Conservation (phyloP, 2,888 invertebrate genomes). For the Drosophila macrospina region DNA sequence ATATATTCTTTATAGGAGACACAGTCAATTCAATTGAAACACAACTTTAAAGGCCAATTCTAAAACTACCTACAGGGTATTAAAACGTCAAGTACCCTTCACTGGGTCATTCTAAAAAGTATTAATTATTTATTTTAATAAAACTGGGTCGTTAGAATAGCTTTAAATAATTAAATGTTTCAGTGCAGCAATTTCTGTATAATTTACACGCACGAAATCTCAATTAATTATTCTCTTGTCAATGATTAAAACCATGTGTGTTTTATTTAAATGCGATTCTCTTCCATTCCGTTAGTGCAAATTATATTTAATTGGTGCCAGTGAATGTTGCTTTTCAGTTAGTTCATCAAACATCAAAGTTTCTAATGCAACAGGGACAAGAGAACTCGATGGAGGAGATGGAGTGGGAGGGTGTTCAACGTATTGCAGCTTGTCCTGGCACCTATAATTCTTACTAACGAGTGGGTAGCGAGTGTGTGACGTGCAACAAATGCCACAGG, state of each 20-base stretch:
- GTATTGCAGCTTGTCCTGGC: too few species aligned
- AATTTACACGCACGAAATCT: constrained; percentile 12
- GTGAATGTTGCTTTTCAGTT: constrained; percentile 7
- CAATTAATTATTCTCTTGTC: constrained; percentile 10
- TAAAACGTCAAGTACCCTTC: not conserved
- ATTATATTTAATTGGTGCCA: not conserved
- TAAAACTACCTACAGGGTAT: not conserved
- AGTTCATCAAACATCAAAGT: constrained; percentile 53
- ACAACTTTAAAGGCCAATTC: too few species aligned
- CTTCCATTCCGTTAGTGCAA: not conserved
- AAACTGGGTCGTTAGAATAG: not conserved
- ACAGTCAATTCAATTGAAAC: too few species aligned
- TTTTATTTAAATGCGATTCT: constrained; percentile 1
- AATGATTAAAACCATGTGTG: constrained; percentile 2
- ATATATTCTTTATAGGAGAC: not conserved
- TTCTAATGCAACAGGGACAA: not conserved
- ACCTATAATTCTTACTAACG: constrained; percentile 58
- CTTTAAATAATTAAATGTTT: constrained; percentile 23
- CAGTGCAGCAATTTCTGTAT: constrained; percentile 25
- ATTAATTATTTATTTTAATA: constrained; percentile 26
- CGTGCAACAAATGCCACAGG: constrained; percentile 40
- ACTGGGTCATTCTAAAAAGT: not conserved
- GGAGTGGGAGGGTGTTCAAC: not conserved
- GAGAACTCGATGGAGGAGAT: not conserved
- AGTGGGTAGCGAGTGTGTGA: constrained; percentile 39